These are phyloP conservation scores for Lepidothrix coronata DNA, from an alignment of 2,113 vertebrate genomes.

Conservation along the genomic window DNA sequence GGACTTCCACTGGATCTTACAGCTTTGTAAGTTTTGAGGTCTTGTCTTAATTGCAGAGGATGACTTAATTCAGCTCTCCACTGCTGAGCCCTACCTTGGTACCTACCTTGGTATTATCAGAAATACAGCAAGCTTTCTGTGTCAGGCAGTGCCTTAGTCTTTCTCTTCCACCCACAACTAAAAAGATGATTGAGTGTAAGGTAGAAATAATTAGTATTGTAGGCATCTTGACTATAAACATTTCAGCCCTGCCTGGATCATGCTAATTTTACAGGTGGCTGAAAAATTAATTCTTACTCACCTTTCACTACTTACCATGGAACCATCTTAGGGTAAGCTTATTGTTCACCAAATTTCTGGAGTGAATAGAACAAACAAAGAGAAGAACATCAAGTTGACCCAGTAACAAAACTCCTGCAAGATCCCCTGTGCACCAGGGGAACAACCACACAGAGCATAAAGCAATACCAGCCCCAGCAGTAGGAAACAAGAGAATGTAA, in stretches of 20 bases:
- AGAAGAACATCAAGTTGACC: background rate
- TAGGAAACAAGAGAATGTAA: background rate
- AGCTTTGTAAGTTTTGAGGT: background rate
- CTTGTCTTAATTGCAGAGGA: background rate
- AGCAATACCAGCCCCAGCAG: background rate
- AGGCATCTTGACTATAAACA: background rate
- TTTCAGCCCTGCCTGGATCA: background rate
- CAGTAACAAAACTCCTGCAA: background rate
- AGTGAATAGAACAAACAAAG: background rate
- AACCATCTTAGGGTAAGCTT: background rate
- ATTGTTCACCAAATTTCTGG: background rate
- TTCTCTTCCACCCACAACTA: background rate
- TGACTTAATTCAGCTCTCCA: background rate
- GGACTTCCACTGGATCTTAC: background rate
- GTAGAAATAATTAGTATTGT: background rate
- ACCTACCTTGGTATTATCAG: background rate
- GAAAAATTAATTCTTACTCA: background rate
- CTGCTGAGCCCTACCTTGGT: background rate
- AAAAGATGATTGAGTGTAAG: background rate
- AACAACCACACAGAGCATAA: fast-evolving
- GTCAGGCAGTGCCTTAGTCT: background rate
- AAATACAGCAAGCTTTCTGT: background rate
- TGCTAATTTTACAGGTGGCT: background rate
- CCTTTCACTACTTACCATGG: background rate
- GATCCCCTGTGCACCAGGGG: fast-evolving